Base-by-base conservation (phyloP, 1,140 invertebrate species). In the Tribolium madens region DNA sequence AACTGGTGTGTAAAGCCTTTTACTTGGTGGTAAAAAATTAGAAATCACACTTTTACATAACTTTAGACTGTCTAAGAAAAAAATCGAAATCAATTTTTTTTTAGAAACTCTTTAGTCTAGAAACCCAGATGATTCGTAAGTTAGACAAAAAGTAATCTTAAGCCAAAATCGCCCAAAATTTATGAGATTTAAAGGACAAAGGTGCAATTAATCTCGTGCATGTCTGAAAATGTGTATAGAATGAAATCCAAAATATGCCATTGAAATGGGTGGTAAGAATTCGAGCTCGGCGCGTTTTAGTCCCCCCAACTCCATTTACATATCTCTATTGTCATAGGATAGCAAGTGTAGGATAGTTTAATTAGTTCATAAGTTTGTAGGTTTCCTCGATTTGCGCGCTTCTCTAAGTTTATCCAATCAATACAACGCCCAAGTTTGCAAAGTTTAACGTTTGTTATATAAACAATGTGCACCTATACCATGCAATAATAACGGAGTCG, bases 381-480 rank as follows among this genome's bases (percentile, higher is more conserved):
- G 79, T 81, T 82, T 81, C 81, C 80, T 81, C 80, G 80, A 80
- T 83, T 80, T 80, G 75, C 76, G 68, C 78, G 78, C 76, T 79
- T 75, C 77, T 74, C 79, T 69, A 81, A 84, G 81, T 83, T 84
- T 83, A 83, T 83, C 83, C 80, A 82, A 84, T 84, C 83, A 82
- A 84, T 84, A 84, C 74, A 72, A 78, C 75, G 72, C 78, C 79
- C 73, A 81, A 82, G 77, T 80, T 82, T 82, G 77, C 74, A 75
- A 84, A 83, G 80, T 84, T 84, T 82, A 81, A 83, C 81, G 82
- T 84, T 84, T 84, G 83, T 84, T 84, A 82, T 81, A 84, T 84
- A 83, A 84, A 84, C 83, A 84, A 84, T 83, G 79, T 81, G 78
- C 81, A 81, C 81, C 81, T 81, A 79, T 79, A 82, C 75, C 72